Percentiles rank a stretch among this genome's conserved stretches.
These are phyloP conservation scores for Heteropelma amictum DNA, from an alignment of 2,888 invertebrate genomes.

Conservation along the genomic window DNA sequence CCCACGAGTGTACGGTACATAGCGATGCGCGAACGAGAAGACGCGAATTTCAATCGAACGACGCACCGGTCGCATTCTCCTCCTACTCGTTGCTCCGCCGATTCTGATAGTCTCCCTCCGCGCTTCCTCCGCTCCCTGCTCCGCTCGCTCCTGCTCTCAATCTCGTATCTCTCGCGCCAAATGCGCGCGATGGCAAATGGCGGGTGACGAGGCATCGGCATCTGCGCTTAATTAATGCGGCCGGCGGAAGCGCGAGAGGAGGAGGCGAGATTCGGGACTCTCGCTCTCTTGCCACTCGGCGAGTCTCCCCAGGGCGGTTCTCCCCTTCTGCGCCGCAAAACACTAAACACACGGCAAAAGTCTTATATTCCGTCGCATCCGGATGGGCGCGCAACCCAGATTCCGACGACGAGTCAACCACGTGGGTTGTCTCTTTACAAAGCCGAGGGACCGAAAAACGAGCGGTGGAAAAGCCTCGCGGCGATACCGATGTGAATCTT, in stretches of 20 bases:
- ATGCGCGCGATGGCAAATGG: slow-evolving; percentile 68
- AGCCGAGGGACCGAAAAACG: no score
- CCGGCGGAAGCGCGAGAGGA: slow-evolving; percentile 46
- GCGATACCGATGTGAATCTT: no score
- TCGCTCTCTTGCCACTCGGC: slow-evolving; percentile 48
- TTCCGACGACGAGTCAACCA: no score
- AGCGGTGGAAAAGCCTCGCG: no score
- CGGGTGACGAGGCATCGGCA: slow-evolving; percentile 70
- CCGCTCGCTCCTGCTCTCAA: not conserved
- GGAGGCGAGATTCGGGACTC: slow-evolving; percentile 22
- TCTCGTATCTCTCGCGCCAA: slow-evolving; percentile 42
- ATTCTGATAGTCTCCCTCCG: not conserved
- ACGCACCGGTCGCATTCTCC: slow-evolving; percentile 49
- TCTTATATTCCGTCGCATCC: no score
- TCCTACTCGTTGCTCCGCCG: slow-evolving; percentile 27
- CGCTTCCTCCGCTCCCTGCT: not conserved
- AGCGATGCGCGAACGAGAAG: no score
- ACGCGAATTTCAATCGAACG: no score
- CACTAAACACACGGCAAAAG: no score
- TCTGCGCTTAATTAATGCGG: slow-evolving; percentile 70
- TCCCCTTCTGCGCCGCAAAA: slow-evolving; percentile 38
- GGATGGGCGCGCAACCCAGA: no score
- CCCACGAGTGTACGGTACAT: no score
- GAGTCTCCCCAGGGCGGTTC: slow-evolving; percentile 50
- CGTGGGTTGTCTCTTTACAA: no score